These are phyloP conservation scores for Actinia tenebrosa DNA, from an alignment of 64 coral and sea anemone genomes.

Conservation along the genomic window DNA sequence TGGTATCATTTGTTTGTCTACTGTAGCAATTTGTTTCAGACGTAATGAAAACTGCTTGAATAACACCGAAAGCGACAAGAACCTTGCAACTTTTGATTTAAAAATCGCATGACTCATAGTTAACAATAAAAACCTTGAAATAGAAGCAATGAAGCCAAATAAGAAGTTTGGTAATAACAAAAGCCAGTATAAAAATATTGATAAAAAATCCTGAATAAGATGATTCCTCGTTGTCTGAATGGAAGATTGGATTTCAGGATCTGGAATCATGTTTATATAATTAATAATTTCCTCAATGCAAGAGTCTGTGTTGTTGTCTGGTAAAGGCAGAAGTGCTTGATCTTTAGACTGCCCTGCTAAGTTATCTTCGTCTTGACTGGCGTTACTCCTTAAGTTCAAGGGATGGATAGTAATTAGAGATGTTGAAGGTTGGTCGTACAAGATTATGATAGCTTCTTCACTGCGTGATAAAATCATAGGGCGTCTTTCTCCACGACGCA, in stretches of 20 bases:
- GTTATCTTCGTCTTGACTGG: not conserved
- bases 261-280: not conserved
- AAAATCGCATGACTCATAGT: not conserved
- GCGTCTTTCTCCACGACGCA: not conserved
- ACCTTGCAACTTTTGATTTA: not conserved
- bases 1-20: not conserved
- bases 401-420: not conserved
- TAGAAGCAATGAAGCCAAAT: not conserved
- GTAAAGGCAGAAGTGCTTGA: not conserved
- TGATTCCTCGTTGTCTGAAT: not conserved
- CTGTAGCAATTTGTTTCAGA: not conserved
- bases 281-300: not conserved
- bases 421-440: slow-evolving; percentile 2
- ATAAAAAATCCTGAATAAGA: not conserved
- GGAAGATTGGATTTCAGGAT: not conserved
- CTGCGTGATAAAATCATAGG: not conserved
- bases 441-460: not conserved
- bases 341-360: not conserved
- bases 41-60: slow-evolving; percentile 3
- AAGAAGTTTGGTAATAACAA: not conserved
- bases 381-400: not conserved
- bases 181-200: not conserved
- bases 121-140: not conserved
- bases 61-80: not conserved
- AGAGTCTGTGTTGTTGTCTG: not conserved